Base-by-base conservation (phyloP, 2,888 invertebrate genomes). In the Deilephila elpenor region DNA sequence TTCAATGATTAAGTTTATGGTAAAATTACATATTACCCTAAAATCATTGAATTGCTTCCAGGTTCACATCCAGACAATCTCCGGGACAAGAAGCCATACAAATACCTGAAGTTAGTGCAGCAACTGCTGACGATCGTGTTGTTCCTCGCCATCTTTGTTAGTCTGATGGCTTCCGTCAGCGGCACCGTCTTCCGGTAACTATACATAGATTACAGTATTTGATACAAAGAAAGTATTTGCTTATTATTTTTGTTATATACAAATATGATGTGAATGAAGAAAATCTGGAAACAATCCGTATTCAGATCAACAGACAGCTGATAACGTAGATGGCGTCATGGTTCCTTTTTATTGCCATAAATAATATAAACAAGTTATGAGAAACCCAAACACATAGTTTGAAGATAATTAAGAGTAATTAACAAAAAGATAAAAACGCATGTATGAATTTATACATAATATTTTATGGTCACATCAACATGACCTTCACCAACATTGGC, bases 111-210 rank as follows among this genome's bases (percentile, higher is more conserved):
- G 93, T 89, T 97, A 76, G 95, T 97, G 37, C 97, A 98, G 87
- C 97, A 98, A 85, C 96, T 97, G 83, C 92, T 98, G 44, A 94
- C 98, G 73, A 97, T 97, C 79, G 95, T 96, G 61, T 96, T 98
- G 78, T 97, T 98, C 89, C 93, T 98, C 75, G 97, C 97, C 37
- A 96, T 98, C 86, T 96, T 98, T 82, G 95, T 97, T 80, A 96
- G 96, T 83, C 94, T 97, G 80, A 96, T 96, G 95, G 97, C 96
- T 1, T 96, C 96, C 71, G 96, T 96, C 77, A 96, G 96, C 86
- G 94, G 94, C 0, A 93, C 93, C 2, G 93, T 93, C 72, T 93
- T 94, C 89, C 89, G 94, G 93, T 94, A 89, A 87, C 80, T 88
- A 74, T 71, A 64, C 25, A 71, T 44, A 44, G 8, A 32, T 5